Evolutionary conservation across 2,113 vertebrate genomes (phyloP), one percentile per base, ranked within the genome.

Genomic region (Bolborhynchus lineola): DNA sequence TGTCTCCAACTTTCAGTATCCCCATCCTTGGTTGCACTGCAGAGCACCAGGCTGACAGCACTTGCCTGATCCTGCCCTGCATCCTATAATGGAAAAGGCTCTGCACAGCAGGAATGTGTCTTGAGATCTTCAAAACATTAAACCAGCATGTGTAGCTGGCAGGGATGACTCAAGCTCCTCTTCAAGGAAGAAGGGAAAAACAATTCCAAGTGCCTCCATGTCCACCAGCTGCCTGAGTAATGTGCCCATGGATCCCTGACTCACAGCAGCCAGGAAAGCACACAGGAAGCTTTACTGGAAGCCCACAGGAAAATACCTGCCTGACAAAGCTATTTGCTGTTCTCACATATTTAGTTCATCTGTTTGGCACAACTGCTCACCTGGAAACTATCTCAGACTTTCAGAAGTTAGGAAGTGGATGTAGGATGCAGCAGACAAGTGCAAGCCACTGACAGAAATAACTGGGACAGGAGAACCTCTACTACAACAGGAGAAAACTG

Each of bases 11-110:
- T 6, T 89, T 46, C 26, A 81, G 26, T 20, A 41, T 1, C 11
- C 47, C 63, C 16, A n/a, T 57, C 24, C 64, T 41, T 28, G 10
- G 1, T 5, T 31, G 50, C 37, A 17, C 33, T n/a, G 55, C 49
- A 53, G 29, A 52, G 44, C 25, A 39, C 0, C 0, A 50, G 47
- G 59, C 59, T 33, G 9, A 37, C 15, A 64, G 52, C 47, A 9
- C 4, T 18, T 18, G 5, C 14, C 6, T 4, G 11, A 31, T 90
- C 65, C 88, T 79, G 65, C 41, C 41, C 50, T 53, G 31, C 69
- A 82, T 11, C 26, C 62, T 20, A 7, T 1, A 25, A 65, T 2
- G 3, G 57, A 77, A 82, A 35, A 86, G 21, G 39, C 37, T 84
- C 69, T 42, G 42, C 42, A 86, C 21, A 60, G 39, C 23, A 26